Evolutionary conservation across 2,888 invertebrate genomes (phyloP).

Genomic region (Dexiosoma caninum): DNA sequence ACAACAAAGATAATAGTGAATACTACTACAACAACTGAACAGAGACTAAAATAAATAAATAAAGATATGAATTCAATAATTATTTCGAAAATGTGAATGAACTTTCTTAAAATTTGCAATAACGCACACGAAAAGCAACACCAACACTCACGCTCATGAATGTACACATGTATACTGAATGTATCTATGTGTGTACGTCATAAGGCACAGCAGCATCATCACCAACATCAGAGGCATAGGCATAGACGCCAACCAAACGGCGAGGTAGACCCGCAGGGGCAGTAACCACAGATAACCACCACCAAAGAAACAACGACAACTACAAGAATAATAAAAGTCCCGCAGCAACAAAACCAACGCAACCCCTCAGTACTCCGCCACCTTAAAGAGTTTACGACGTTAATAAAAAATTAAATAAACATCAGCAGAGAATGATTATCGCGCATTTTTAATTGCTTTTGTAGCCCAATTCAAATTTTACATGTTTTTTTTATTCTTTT

Average conservation of each 20-base stretch:
- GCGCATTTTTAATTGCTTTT: slow-evolving; percentile 51
- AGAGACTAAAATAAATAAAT: slow-evolving; percentile 16
- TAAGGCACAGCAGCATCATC: background rate
- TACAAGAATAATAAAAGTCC: too few species aligned
- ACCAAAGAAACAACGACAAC: background rate
- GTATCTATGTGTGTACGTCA: too few species aligned
- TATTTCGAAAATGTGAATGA: slow-evolving; percentile 60
- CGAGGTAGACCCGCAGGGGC: too few species aligned
- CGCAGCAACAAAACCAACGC: background rate
- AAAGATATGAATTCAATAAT: slow-evolving; percentile 53
- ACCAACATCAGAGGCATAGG: background rate
- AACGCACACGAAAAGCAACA: background rate
- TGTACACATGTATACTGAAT: too few species aligned
- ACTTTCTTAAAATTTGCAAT: slow-evolving; percentile 32
- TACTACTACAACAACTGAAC: too few species aligned
- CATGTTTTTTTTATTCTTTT: background rate
- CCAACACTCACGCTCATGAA: background rate
- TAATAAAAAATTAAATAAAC: slow-evolving; percentile 20
- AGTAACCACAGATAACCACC: slow-evolving; percentile 1
- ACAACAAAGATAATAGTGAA: background rate
- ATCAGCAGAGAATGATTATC: slow-evolving; percentile 29
- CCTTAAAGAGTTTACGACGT: background rate
- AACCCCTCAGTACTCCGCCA: background rate
- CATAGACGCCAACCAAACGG: too few species aligned
- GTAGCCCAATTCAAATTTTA: slow-evolving; percentile 50